These are phyloP conservation scores for Sebastiscus albofasciatus DNA, from an alignment of 2,797 vertebrate species.

Conservation along the genomic window DNA sequence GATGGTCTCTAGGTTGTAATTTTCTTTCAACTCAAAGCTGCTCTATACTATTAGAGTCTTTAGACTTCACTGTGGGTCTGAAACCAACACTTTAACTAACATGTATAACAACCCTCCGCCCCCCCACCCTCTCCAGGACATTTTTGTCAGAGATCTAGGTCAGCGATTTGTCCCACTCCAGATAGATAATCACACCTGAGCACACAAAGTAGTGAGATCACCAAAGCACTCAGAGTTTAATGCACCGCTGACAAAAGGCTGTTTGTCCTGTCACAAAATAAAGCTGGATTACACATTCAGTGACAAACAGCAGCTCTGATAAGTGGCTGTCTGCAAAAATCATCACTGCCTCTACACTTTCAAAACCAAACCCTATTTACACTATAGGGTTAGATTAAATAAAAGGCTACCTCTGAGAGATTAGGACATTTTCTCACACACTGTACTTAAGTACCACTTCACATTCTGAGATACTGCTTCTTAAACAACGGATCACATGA, in stretches of 20 bases:
- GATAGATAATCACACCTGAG: conserved; percentile 52
- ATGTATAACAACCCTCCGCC: not conserved
- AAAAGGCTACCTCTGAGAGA: not conserved
- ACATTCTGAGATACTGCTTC: not conserved
- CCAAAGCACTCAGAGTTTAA: not conserved
- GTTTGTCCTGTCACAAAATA: conserved; percentile 17
- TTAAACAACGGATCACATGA: not conserved
- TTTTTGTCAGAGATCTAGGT: conserved; percentile 48
- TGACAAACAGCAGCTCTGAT: not conserved
- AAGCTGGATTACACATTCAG: not conserved
- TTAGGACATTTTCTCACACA: not conserved
- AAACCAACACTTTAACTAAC: not conserved
- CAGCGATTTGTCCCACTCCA: conserved; percentile 44
- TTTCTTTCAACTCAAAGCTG: not conserved
- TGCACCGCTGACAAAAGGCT: not conserved
- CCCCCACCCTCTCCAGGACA: not conserved
- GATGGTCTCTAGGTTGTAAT: not conserved
- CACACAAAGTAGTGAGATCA: conserved; percentile 35
- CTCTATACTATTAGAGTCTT: not conserved
- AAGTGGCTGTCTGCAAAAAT: not conserved
- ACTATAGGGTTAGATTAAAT: not conserved
- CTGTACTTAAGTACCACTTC: not conserved
- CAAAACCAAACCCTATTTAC: not conserved
- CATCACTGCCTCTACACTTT: not conserved
- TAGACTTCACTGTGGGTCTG: not conserved